A percentile compares a stretch with the other conserved stretches of the same genome.
phyloP scores from a whole-genome alignment of 2,113 vertebrate species.

The Ictidomys tridecemlineatus region DNA sequence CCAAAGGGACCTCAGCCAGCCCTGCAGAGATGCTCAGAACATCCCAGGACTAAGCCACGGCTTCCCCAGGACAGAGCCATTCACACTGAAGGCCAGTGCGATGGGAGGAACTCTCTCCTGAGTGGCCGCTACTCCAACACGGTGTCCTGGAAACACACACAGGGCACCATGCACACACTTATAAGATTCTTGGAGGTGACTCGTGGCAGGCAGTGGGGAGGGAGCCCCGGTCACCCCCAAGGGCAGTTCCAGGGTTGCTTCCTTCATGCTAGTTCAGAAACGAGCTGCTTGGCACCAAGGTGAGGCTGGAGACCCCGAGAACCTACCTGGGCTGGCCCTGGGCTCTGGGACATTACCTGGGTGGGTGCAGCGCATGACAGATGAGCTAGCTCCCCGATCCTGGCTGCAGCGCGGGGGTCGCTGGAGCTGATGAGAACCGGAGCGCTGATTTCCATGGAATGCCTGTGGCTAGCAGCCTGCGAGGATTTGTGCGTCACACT shows the following conservation, averaged over 20 bases:
- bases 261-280: neutral
- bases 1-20: neutral
- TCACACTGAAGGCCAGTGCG: neutral
- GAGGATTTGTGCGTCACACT: slow-evolving; percentile 96
- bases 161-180: too few relatives aligned
- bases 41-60: neutral
- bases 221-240: neutral
- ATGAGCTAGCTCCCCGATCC: slow-evolving; percentile 92
- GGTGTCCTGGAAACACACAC: rapidly evolving
- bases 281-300: neutral
- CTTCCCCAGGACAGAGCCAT: rapidly evolving
- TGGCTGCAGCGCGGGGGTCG: slow-evolving; percentile 94
- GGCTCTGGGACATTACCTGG: slow-evolving; percentile 86
- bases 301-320: neutral
- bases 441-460: slow-evolving; percentile 99
- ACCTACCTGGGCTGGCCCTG: neutral
- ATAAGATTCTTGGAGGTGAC: neutral
- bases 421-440: slow-evolving; percentile 98
- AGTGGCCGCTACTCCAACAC: neutral
- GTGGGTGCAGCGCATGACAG: slow-evolving; percentile 91
- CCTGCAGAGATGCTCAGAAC: neutral
- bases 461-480: slow-evolving; percentile 94
- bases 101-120: rapidly evolving
- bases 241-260: neutral
- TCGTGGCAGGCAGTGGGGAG: neutral